Percentiles rank a stretch among this genome's conserved stretches.
Evolutionary conservation across 2,797 vertebrate genomes (phyloP).

Genomic region (Anguilla obscura): DNA sequence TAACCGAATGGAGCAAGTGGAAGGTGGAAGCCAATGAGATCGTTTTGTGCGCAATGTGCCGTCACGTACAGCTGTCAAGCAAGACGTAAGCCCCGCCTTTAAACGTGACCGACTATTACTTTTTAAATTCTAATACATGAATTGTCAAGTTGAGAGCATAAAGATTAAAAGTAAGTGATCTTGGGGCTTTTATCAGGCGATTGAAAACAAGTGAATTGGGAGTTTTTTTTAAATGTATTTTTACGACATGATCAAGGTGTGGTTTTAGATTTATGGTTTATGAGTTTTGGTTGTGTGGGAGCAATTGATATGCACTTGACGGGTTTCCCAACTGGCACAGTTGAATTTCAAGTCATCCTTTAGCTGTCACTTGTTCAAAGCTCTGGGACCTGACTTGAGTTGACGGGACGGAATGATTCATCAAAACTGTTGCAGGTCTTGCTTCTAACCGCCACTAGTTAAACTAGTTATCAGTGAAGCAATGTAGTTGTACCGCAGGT

Average conservation of each 20-base stretch:
- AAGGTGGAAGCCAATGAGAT: conserved; percentile 6
- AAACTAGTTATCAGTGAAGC: background rate
- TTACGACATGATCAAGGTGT: conserved; percentile 43
- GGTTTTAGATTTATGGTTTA: conserved; percentile 62
- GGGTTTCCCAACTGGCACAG: conserved; percentile 63
- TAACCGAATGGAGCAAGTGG: conserved; percentile 5
- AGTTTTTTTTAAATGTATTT: background rate
- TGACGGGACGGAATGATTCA: conserved; percentile 53
- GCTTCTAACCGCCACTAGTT: background rate
- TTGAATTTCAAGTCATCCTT: conserved; percentile 59
- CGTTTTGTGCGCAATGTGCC: background rate
- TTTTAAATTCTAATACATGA: background rate
- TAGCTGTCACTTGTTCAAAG: conserved; percentile 68
- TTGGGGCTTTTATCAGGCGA: background rate
- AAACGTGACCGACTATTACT: background rate
- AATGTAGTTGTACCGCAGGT: background rate
- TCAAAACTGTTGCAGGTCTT: conserved; percentile 24
- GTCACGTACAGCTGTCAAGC: conserved; percentile 5
- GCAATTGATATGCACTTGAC: conserved; percentile 52
- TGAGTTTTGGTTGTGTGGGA: conserved; percentile 52
- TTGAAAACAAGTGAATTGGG: background rate
- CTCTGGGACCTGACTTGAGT: conserved; percentile 57
- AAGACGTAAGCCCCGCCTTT: background rate
- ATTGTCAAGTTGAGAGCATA: background rate
- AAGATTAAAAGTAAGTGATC: background rate